Evolutionary conservation across 1,140 invertebrate species (phyloP).

Genomic region (Drosophila tsacasi): DNA sequence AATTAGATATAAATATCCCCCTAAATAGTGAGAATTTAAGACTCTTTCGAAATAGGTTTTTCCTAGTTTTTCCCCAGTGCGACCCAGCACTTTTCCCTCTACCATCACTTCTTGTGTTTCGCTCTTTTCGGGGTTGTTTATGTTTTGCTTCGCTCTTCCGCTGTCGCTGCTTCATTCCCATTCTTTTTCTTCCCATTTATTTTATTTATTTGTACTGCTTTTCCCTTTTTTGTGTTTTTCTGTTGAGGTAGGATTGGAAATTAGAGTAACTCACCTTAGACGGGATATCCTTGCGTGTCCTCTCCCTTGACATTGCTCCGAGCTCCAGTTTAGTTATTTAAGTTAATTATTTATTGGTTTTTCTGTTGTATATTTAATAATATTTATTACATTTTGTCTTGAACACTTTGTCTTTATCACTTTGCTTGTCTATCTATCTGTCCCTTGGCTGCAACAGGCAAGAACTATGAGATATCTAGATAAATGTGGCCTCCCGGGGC

Average conservation of each 20-base stretch:
- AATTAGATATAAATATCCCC: background rate
- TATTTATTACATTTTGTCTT: constrained; percentile 77
- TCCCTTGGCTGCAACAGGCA: constrained; percentile 64
- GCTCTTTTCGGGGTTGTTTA: constrained; percentile 71
- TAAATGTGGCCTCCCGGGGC: constrained; percentile 38
- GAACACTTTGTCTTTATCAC: constrained; percentile 82
- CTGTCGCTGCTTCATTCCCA: background rate
- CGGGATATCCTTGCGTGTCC: constrained; percentile 49
- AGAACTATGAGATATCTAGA: constrained; percentile 67
- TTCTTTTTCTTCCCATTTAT: constrained; percentile 1
- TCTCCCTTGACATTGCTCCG: constrained; percentile 38
- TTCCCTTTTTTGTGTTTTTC: constrained; percentile 9
- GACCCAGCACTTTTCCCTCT: constrained; percentile 8
- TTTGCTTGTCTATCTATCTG: constrained; percentile 49
- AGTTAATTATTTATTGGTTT: constrained; percentile 29
- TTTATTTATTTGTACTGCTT: constrained; percentile 2
- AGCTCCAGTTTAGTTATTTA: constrained; percentile 29
- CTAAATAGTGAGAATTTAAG: background rate
- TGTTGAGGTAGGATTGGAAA: constrained; percentile 73
- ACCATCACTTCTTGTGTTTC: constrained; percentile 33
- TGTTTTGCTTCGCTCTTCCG: constrained; percentile 70
- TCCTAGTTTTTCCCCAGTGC: constrained; percentile 22
- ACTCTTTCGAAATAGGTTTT: background rate
- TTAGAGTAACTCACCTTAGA: constrained; percentile 64
- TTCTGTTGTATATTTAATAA: constrained; percentile 32